These are phyloP conservation scores for Colletes gigas DNA, from an alignment of 1,140 invertebrate genomes.

Conservation along the genomic window DNA sequence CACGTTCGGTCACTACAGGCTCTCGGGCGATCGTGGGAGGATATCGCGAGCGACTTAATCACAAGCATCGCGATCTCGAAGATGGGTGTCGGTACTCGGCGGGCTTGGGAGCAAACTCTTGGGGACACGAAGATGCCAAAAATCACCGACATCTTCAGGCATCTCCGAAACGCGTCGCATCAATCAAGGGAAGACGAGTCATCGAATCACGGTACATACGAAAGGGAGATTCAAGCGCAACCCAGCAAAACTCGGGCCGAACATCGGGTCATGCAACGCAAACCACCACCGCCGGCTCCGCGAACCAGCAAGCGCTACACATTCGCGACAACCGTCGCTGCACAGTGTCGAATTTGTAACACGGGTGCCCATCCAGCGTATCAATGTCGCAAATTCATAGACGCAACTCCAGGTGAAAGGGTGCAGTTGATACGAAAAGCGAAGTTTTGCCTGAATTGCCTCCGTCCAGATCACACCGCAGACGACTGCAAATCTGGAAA, in stretches of 20 bases:
- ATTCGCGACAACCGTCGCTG: background rate
- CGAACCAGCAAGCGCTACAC: background rate
- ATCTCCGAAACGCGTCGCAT: too few species aligned
- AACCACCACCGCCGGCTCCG: background rate
- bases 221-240: too few species aligned
- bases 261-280: background rate
- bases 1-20: background rate
- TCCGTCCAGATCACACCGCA: background rate
- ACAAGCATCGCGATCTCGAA: background rate
- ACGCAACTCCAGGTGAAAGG: background rate
- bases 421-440: background rate
- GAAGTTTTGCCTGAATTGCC: background rate
- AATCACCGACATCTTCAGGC: background rate
- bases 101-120: background rate
- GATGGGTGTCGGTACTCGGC: background rate
- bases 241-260: too few species aligned
- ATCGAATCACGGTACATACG: too few species aligned
- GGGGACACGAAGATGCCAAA: background rate
- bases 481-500: background rate
- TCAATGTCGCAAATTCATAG: background rate
- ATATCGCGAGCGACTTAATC: too few species aligned
- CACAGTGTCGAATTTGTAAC: background rate
- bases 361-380: background rate
- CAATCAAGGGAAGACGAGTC: too few species aligned
- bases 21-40: background rate